phyloP scores from a whole-genome alignment of 2,113 vertebrate genomes.

The Marmota flaviventris region DNA sequence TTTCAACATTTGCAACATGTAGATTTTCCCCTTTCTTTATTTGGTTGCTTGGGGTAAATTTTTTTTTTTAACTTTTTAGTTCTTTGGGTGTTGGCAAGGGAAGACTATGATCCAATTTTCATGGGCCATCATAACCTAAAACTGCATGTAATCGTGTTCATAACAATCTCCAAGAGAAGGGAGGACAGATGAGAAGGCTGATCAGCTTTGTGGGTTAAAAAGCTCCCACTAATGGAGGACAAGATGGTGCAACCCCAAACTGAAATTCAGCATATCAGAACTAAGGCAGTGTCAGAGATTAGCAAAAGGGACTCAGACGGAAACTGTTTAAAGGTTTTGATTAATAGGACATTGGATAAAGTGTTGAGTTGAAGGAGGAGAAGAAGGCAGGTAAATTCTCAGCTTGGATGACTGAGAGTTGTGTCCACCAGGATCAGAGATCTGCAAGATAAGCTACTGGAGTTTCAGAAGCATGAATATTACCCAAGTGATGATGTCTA shows the following conservation, averaged over 20 bases:
- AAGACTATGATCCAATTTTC: background rate
- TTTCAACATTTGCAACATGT: background rate
- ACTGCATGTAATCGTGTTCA: background rate
- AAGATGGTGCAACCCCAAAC: background rate
- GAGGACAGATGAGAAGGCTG: background rate
- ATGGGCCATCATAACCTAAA: background rate
- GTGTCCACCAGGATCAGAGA: background rate
- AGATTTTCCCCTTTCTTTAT: background rate
- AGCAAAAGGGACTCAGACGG: background rate
- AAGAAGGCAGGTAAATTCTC: background rate
- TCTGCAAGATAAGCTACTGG: background rate
- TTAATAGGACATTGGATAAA: background rate
- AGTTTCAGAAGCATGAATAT: background rate
- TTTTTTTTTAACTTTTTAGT: background rate
- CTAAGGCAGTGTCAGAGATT: background rate
- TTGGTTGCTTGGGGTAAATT: background rate
- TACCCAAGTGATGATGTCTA: background rate
- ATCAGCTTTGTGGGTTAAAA: background rate
- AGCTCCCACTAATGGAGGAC: background rate
- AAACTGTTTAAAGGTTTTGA: background rate
- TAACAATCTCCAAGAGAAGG: background rate
- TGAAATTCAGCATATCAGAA: background rate
- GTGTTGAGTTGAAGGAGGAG: no score
- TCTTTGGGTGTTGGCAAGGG: background rate
- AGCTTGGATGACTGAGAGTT: background rate